phyloP scores from a whole-genome alignment of 2,888 invertebrate genomes.

The Drosophila acutilabella region DNA sequence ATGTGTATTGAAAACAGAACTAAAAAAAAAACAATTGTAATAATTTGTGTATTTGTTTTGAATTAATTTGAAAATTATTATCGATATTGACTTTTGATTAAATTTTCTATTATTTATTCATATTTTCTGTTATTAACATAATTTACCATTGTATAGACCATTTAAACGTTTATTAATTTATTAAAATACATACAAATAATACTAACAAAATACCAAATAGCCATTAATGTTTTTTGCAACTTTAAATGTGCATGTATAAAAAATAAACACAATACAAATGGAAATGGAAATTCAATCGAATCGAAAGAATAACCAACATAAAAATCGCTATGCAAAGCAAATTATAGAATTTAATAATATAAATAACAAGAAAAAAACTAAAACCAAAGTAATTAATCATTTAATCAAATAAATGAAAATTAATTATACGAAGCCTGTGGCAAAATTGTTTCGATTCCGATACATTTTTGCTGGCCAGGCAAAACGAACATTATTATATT shows the following conservation, averaged over 20 bases:
- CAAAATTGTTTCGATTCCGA: slow-evolving; percentile 48
- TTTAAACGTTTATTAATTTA: slow-evolving; percentile 45
- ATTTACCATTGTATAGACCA: slow-evolving; percentile 23
- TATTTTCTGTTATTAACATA: slow-evolving; percentile 29
- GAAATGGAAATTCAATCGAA: slow-evolving; percentile 40
- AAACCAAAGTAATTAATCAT: slow-evolving; percentile 55
- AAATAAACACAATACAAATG: slow-evolving; percentile 37
- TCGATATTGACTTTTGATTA: slow-evolving; percentile 19
- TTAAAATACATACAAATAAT: slow-evolving; percentile 51
- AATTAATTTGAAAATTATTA: too few species aligned
- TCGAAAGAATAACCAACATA: slow-evolving; percentile 31
- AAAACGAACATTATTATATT: slow-evolving; percentile 43
- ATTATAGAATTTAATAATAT: slow-evolving; percentile 79
- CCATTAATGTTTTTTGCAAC: slow-evolving; percentile 77
- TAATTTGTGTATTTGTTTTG: background rate
- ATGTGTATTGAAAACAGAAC: slow-evolving; percentile 70
- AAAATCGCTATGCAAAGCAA: slow-evolving; percentile 68
- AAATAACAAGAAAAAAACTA: slow-evolving; percentile 38
- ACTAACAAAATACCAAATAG: slow-evolving; percentile 63
- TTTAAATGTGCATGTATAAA: slow-evolving; percentile 79
- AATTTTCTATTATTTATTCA: slow-evolving; percentile 21
- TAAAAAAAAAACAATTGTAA: slow-evolving; percentile 10
- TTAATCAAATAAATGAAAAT: slow-evolving; percentile 65
- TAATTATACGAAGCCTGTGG: slow-evolving; percentile 42
- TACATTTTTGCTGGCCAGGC: slow-evolving; percentile 34